Evolutionary conservation across 1,140 invertebrate genomes (phyloP).

Genomic region (Plodia interpunctella): DNA sequence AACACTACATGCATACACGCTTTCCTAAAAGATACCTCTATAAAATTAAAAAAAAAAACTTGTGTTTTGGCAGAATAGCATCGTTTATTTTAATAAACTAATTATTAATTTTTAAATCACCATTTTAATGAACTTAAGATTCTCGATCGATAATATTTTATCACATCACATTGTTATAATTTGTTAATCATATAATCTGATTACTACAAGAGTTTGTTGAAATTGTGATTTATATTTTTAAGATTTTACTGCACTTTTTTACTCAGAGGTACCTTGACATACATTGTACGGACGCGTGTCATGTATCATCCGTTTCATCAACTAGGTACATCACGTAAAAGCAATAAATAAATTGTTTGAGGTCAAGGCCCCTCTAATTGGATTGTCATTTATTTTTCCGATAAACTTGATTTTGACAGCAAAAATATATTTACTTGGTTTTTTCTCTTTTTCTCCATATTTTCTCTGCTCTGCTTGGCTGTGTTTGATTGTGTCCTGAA

Average conservation of each 20-base stretch:
- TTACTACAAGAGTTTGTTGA: slow-evolving; percentile 30
- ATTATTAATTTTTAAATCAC: slow-evolving; percentile 11
- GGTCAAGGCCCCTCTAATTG: slow-evolving; percentile 65
- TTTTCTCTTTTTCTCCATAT: slow-evolving; percentile 83
- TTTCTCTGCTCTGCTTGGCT: slow-evolving; percentile 87
- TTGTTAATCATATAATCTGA: too few relatives aligned
- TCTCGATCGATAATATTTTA: slow-evolving; percentile 22
- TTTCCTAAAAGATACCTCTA: slow-evolving; percentile 15
- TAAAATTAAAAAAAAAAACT: slow-evolving; percentile 12
- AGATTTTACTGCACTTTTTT: slow-evolving; percentile 72
- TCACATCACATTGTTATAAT: too few relatives aligned
- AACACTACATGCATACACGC: slow-evolving; percentile 42
- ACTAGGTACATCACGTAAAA: slow-evolving; percentile 2
- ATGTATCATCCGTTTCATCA: not conserved
- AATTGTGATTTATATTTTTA: slow-evolving; percentile 59
- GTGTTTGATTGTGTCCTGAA: slow-evolving; percentile 85
- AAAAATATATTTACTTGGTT: slow-evolving; percentile 79
- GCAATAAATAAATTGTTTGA: slow-evolving; percentile 11
- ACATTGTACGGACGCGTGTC: not conserved
- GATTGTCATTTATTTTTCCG: slow-evolving; percentile 71
- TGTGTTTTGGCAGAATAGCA: slow-evolving; percentile 69
- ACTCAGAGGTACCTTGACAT: slow-evolving; percentile 62
- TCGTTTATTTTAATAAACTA: slow-evolving; percentile 41
- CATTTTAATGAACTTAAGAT: slow-evolving; percentile 27
- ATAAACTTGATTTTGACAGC: slow-evolving; percentile 72